Evolutionary conservation across 2,113 vertebrate species (phyloP).

Genomic region (Junco hyemalis): DNA sequence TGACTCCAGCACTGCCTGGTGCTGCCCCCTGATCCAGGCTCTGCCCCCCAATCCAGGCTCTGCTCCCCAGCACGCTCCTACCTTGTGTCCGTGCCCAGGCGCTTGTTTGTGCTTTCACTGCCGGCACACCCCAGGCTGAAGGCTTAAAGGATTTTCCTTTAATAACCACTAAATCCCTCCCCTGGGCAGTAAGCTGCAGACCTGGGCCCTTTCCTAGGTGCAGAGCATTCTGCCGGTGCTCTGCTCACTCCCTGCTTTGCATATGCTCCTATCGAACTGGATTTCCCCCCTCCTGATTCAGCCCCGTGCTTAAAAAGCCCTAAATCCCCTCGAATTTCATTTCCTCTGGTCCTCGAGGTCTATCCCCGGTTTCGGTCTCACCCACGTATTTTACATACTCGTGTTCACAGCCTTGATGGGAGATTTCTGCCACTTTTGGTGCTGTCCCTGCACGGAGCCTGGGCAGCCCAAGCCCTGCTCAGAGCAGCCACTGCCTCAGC

Average conservation of each 20-base stretch:
- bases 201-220: constrained; percentile 26
- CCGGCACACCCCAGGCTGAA: constrained; percentile 16
- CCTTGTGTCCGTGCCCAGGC: not conserved
- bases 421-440: not conserved
- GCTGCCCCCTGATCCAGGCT: rapidly evolving
- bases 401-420: not conserved
- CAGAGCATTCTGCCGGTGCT: not conserved
- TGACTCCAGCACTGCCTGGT: rapidly evolving
- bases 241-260: not conserved
- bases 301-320: not conserved
- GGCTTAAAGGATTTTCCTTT: constrained; percentile 73
- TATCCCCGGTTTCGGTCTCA: not conserved
- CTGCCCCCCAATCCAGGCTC: rapidly evolving
- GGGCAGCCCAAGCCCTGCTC: not conserved
- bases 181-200: constrained; percentile 40
- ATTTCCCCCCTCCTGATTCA: not conserved
- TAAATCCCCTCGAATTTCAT: not conserved
- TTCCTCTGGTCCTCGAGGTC: not conserved
- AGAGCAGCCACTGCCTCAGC: not conserved
- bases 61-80: not conserved
- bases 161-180: constrained; percentile 68
- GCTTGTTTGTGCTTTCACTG: constrained; percentile 60
- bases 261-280: not conserved
- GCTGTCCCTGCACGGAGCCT: rapidly evolving
- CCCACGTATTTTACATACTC: not conserved